These are phyloP conservation scores for Cerastis leucographa DNA, from an alignment of 2,888 invertebrate species.

Conservation along the genomic window DNA sequence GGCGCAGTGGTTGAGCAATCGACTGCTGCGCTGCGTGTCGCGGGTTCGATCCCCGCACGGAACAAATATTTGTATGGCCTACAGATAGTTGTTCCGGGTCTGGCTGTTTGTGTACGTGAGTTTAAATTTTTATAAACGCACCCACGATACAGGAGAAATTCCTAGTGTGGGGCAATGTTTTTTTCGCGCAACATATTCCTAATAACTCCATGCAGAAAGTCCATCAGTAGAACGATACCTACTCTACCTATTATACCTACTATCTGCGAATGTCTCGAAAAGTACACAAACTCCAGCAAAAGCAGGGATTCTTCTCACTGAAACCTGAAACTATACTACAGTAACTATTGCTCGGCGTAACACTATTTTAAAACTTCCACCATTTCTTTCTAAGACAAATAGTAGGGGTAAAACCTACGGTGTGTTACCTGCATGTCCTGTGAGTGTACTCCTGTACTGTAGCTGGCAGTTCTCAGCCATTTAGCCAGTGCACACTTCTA, in stretches of 20 bases:
- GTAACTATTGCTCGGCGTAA: neutral
- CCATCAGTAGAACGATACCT: neutral
- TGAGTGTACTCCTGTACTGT: conserved; percentile 70
- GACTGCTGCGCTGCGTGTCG: too few relatives aligned
- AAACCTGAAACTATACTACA: conserved; percentile 8
- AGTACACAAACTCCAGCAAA: neutral
- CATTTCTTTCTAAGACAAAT: conserved; percentile 9
- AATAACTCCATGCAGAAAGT: neutral
- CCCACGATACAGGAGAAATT: too few relatives aligned
- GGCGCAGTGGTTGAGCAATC: too few relatives aligned
- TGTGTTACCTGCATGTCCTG: conserved; percentile 65
- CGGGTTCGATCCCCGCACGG: too few relatives aligned
- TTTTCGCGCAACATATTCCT: neutral
- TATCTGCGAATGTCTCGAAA: neutral
- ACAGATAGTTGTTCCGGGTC: too few relatives aligned
- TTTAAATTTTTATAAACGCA: too few relatives aligned
- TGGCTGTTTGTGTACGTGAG: too few relatives aligned
- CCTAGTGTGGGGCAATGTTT: too few relatives aligned
- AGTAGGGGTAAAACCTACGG: conserved; percentile 25
- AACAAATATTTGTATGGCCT: too few relatives aligned
- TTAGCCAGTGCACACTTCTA: conserved; percentile 68
- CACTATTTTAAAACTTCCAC: conserved; percentile 8
- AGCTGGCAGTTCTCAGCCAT: conserved; percentile 70
- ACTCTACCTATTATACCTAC: too few relatives aligned
- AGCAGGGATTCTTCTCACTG: neutral